Conservation (phyloP, 2,113 vertebrate species). For the Anseranas semipalmata region DNA sequence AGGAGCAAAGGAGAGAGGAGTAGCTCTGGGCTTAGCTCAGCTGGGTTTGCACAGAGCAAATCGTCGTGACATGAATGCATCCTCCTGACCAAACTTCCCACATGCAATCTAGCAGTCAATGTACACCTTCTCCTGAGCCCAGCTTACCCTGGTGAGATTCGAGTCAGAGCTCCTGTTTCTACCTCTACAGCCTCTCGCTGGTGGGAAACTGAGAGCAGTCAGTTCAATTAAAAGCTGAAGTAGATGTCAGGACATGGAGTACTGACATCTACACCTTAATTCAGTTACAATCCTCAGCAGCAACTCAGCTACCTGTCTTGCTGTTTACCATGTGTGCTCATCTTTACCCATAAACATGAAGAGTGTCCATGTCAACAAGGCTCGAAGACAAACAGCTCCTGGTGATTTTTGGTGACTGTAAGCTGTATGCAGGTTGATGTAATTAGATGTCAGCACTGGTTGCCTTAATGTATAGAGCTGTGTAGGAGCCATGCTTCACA, state of each 20-base stretch:
- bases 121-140: background rate
- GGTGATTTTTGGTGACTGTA: background rate
- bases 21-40: background rate
- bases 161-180: background rate
- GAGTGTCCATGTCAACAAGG: background rate
- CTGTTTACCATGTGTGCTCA: background rate
- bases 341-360: background rate
- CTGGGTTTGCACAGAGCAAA: background rate
- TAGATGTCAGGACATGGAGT: rapidly evolving
- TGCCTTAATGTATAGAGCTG: background rate
- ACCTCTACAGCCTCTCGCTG: background rate
- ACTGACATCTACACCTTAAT: background rate
- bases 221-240: background rate
- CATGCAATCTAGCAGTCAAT: rapidly evolving
- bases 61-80: background rate
- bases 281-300: background rate
- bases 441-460: background rate
- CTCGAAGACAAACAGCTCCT: background rate
- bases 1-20: background rate
- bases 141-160: background rate
- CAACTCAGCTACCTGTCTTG: background rate
- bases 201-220: rapidly evolving
- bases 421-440: background rate
- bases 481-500: background rate
- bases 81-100: background rate